A percentile compares a stretch with the other conserved stretches of the same genome.
These are phyloP conservation scores for Poeciliopsis turneri DNA, from an alignment of 2,797 vertebrate species.

Conservation along the genomic window DNA sequence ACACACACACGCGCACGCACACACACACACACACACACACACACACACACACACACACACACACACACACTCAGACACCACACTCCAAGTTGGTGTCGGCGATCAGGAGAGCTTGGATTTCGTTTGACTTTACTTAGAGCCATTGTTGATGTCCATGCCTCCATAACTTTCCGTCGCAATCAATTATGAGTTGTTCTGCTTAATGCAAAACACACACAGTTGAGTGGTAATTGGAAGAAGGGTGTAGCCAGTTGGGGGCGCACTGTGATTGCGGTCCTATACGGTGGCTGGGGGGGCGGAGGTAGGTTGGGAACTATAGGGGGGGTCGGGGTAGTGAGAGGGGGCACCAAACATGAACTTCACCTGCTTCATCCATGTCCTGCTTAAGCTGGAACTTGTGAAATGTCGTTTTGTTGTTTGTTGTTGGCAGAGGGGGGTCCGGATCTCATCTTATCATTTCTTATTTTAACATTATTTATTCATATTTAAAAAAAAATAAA, in stretches of 20 bases:
- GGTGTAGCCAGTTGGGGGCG: slow-evolving; percentile 87
- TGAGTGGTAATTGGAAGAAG: slow-evolving; percentile 18
- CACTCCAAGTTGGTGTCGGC: neutral
- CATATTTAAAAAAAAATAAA: neutral
- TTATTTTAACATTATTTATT: neutral
- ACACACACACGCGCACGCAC: slow-evolving; percentile 7
- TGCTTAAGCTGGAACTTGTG: slow-evolving; percentile 35
- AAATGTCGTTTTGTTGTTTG: slow-evolving; percentile 24
- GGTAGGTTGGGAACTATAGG: neutral
- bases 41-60: neutral
- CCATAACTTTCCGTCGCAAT: slow-evolving; percentile 34
- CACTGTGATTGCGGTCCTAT: slow-evolving; percentile 84
- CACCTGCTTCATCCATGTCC: slow-evolving; percentile 71
- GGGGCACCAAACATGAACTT: slow-evolving; percentile 87
- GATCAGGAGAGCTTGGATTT: neutral
- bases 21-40: too few species aligned
- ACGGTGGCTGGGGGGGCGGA: too few species aligned
- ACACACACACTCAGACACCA: neutral
- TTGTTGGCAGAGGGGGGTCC: neutral
- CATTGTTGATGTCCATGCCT: slow-evolving; percentile 9
- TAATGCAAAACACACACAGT: neutral
- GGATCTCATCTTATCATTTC: neutral
- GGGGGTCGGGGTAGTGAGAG: neutral
- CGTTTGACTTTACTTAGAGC: neutral
- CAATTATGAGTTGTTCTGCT: slow-evolving; percentile 45